Base-by-base conservation (phyloP, 2,888 invertebrate species). In the Pogonocherus hispidulus region DNA sequence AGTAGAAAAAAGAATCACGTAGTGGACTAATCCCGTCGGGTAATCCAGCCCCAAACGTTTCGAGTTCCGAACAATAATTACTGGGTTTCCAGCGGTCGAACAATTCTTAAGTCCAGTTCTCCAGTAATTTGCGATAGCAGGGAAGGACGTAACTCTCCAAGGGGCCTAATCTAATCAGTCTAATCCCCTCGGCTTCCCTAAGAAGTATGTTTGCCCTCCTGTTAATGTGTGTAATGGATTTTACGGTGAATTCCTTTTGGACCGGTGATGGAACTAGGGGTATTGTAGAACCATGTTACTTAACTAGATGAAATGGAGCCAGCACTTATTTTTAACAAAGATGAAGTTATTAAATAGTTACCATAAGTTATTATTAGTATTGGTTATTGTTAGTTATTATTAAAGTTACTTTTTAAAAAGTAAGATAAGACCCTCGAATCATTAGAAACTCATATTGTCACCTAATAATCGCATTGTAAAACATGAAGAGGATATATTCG, bases 111-210 rank as follows among this genome's bases (percentile, higher is more conserved):
- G 14, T 41, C 41, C 41, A 14, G 41, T n/a, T 41, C 41, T 16
- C 41, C 16, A 41, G 41, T 41, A 41, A 41, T 41, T 41, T 41
- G 41, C 41, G 41, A 14, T 41, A 41, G 41, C 41, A n/a, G 14
- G 5, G 41, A 41, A 5, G 41, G 16, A 41, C n/a, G 16, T 16
- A 14, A 16, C 41, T 16, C 41, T 41, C 14, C 14, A 41, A 41
- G 41, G 16, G 41, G 16, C 41, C 41, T 9, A 41, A n/a, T n/a
- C 4, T 41, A 41, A 41, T 41, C 41, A n/a, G n/a, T 9, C n/a
- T 41, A 41, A 41, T 41, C 41, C 41, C 37, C 16, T 41, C 41
- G 41, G 41, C 16, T 3, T 41, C 3, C 16, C 41, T 4, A 2
- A 14, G 14, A 4, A 41, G 41, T 41, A 16, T 41, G 41, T 41